Evolutionary conservation across 2,797 vertebrate species (phyloP).

Genomic region (Sebastiscus tertius): DNA sequence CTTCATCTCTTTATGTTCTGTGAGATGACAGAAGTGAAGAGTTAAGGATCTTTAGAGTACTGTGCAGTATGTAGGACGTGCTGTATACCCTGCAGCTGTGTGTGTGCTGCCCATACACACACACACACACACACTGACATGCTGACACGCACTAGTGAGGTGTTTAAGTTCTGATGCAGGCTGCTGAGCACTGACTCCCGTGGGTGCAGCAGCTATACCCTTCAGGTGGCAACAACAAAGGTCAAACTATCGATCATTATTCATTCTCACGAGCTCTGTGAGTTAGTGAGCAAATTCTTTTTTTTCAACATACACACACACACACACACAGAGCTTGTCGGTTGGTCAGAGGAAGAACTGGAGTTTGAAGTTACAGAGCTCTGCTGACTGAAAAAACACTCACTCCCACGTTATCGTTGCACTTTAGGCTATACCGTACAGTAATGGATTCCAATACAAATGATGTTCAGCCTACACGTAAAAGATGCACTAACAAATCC

Average conservation of each 20-base stretch:
- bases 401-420: constrained; percentile 9
- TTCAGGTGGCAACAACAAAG: constrained; percentile 50
- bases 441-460: constrained; percentile 2
- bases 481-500: constrained; percentile 11
- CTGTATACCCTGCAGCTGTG: neutral
- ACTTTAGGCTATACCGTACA: neutral
- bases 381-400: constrained; percentile 1
- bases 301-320: neutral
- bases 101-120: neutral
- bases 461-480: constrained; percentile 6
- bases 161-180: constrained; percentile 25
- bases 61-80: neutral
- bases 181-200: constrained; percentile 1
- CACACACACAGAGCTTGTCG: neutral
- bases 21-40: constrained; percentile 14
- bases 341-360: neutral
- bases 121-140: neutral
- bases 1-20: constrained; percentile 16
- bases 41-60: neutral
- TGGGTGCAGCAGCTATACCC: constrained; percentile 25
- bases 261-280: constrained; percentile 16
- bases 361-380: neutral
- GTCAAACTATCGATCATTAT: constrained; percentile 62
- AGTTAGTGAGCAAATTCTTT: constrained; percentile 9
- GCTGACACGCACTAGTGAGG: neutral